Conservation (phyloP, 2,113 vertebrate species). For the Arenaria interpres region DNA sequence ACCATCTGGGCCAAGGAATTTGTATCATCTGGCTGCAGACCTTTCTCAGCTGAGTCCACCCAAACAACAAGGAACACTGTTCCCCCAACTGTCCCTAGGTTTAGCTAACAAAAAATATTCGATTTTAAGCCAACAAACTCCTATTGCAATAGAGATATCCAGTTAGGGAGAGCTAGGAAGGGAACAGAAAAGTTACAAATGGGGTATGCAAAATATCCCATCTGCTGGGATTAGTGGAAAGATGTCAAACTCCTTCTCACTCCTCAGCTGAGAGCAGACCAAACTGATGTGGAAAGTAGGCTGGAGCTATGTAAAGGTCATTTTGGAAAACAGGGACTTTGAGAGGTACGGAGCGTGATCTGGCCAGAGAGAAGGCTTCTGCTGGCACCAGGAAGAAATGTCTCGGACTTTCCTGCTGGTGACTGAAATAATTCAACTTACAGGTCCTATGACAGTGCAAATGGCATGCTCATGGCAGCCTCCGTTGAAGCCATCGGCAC, state of each 20-base stretch:
- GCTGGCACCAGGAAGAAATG: background rate
- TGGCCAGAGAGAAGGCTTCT: background rate
- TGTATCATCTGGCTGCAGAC: background rate
- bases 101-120: background rate
- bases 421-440: slow-evolving; percentile 66
- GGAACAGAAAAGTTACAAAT: background rate
- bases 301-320: background rate
- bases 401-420: background rate
- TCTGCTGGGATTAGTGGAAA: background rate
- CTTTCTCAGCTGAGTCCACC: background rate
- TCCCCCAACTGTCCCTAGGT: background rate
- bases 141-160: background rate
- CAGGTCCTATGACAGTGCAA: slow-evolving; percentile 87
- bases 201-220: background rate
- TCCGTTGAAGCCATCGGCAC: slow-evolving; percentile 80
- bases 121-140: background rate
- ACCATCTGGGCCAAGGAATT: background rate
- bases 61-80: background rate
- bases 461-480: slow-evolving; percentile 89
- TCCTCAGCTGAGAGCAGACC: background rate
- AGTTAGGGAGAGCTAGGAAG: background rate
- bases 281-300: background rate
- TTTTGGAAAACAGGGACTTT: background rate
- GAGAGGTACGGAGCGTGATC: background rate
- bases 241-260: background rate